These are phyloP conservation scores for Acanthopagrus latus DNA, from an alignment of 2,797 vertebrate species.

Conservation along the genomic window DNA sequence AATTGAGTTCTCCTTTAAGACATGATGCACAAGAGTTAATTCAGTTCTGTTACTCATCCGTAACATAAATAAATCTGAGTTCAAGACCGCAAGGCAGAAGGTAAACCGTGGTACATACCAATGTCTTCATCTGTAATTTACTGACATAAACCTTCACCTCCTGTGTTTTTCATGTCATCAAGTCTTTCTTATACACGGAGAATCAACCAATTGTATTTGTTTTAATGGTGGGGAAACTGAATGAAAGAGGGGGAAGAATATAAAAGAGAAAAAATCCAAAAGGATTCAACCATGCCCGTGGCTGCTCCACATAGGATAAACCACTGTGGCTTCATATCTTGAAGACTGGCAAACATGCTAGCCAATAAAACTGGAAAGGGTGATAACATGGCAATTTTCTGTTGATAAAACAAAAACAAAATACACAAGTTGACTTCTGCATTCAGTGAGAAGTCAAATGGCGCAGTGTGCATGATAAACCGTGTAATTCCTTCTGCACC, in stretches of 20 bases:
- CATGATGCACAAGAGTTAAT: not conserved
- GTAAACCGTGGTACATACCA: not conserved
- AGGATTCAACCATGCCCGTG: too few species aligned
- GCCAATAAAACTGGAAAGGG: not conserved
- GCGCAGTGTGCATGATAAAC: slow-evolving; percentile 6
- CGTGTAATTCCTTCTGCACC: slow-evolving; percentile 7
- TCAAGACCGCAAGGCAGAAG: not conserved
- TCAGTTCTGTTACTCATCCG: not conserved
- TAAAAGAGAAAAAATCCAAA: not conserved
- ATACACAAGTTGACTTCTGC: not conserved
- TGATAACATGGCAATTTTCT: not conserved
- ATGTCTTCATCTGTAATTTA: not conserved
- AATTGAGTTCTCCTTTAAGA: too few species aligned
- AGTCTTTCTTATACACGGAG: not conserved
- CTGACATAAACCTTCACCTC: not conserved
- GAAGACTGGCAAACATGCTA: not conserved
- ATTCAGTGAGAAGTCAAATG: slow-evolving; percentile 9
- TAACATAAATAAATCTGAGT: not conserved
- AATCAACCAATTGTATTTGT: not conserved
- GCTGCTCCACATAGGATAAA: too few species aligned
- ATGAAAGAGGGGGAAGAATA: too few species aligned
- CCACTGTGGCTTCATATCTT: too few species aligned
- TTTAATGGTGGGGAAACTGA: too few species aligned
- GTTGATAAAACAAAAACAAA: not conserved
- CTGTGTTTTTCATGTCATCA: not conserved